Conservation (phyloP, 2,113 vertebrate species). For the Daphoenositta chrysoptera region DNA sequence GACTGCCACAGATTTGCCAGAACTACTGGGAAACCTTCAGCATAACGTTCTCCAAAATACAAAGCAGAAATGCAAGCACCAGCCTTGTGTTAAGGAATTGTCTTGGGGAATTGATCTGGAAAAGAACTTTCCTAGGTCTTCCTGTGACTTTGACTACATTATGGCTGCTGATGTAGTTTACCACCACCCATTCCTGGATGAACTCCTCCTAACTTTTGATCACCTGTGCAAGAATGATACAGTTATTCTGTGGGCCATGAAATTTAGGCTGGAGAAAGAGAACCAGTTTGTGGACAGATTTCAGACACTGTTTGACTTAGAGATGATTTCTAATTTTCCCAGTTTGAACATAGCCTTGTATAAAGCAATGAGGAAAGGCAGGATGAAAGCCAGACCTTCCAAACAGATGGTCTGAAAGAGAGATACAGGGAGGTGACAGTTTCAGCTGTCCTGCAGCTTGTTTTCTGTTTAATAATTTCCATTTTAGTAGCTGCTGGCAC, state of each 20-base stretch:
- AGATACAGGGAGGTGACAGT: neutral
- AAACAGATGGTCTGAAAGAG: neutral
- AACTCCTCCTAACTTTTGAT: conserved; percentile 89
- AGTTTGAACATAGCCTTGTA: conserved; percentile 90
- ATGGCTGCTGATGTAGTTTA: conserved; percentile 96
- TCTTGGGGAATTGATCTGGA: conserved; percentile 86
- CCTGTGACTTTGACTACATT: conserved; percentile 85
- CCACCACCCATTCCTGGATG: conserved; percentile 83
- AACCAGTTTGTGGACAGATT: conserved; percentile 88
- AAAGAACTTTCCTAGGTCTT: conserved; percentile 79
- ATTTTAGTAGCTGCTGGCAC: neutral
- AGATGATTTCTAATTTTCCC: conserved; percentile 85
- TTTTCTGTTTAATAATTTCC: neutral
- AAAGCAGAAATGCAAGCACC: conserved; percentile 81
- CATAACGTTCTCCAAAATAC: conserved; percentile 87
- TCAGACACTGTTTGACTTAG: conserved; percentile 80
- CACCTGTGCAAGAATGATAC: conserved; percentile 87
- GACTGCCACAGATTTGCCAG: conserved; percentile 90
- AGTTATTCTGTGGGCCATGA: conserved; percentile 92
- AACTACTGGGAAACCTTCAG: conserved; percentile 88
- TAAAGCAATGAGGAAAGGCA: conserved; percentile 79
- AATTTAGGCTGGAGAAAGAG: conserved; percentile 86
- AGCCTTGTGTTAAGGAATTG: conserved; percentile 84
- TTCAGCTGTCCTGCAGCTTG: neutral
- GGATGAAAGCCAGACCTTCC: neutral